Conservation (phyloP, 1,140 invertebrate genomes). For the Sweltsa coloradensis region DNA sequence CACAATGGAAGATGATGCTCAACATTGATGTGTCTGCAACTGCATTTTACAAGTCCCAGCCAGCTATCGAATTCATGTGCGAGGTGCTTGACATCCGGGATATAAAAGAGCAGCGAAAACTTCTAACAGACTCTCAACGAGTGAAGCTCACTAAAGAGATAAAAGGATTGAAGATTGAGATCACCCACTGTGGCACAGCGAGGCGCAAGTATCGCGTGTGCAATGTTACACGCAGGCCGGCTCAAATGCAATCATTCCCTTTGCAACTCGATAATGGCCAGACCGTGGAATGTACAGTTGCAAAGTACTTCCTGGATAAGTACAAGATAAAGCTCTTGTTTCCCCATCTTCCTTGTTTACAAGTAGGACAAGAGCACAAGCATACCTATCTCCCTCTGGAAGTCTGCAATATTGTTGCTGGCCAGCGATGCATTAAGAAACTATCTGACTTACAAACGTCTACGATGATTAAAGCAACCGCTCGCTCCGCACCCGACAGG, state of each 20-base stretch:
- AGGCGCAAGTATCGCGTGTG: slow-evolving; percentile 97
- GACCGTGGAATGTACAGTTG: slow-evolving; percentile 99
- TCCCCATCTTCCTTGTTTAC: slow-evolving; percentile 96
- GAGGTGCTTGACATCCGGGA: slow-evolving; percentile 98
- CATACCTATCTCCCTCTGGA: slow-evolving; percentile 98
- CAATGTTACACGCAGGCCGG: slow-evolving; percentile 95
- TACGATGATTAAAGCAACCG: slow-evolving; percentile 99
- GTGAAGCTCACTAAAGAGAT: slow-evolving; percentile 99
- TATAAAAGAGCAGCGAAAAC: slow-evolving; percentile 89
- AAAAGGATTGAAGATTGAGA: slow-evolving; percentile 98
- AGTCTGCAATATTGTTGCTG: slow-evolving; percentile 96
- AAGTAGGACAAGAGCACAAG: slow-evolving; percentile 99
- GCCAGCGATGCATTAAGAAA: slow-evolving; percentile 99
- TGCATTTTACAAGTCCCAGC: slow-evolving; percentile 99
- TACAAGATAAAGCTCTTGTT: slow-evolving; percentile 97
- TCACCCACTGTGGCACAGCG: slow-evolving; percentile 98
- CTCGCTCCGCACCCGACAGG: slow-evolving; percentile 91
- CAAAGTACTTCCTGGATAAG: slow-evolving; percentile 99
- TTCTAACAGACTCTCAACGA: slow-evolving; percentile 95
- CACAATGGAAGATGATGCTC: slow-evolving; percentile 99
- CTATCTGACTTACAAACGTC: slow-evolving; percentile 99
- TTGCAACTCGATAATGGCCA: slow-evolving; percentile 97
- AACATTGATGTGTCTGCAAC: slow-evolving; percentile 99
- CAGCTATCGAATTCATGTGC: slow-evolving; percentile 99
- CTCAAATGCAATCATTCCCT: slow-evolving; percentile 99